Evolutionary conservation across 2,888 invertebrate genomes (phyloP).

Genomic region (Cosmopolites sordidus): DNA sequence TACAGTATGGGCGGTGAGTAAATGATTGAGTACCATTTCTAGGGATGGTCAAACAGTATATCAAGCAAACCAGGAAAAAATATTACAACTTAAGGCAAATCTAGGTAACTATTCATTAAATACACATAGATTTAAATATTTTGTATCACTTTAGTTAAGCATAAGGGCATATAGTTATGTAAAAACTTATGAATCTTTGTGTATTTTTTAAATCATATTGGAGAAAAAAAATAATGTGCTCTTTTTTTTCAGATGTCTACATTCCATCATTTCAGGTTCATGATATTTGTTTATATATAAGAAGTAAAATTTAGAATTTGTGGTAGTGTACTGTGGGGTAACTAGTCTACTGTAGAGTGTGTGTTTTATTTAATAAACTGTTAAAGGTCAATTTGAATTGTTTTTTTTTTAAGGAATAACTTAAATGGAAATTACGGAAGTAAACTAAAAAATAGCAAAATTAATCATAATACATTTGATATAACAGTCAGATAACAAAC

Average conservation of each 20-base stretch:
- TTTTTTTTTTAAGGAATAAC: too few relatives aligned
- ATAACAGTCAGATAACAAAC: too few relatives aligned
- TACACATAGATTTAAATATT: too few relatives aligned
- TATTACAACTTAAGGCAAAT: conserved; percentile 32
- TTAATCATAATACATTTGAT: too few relatives aligned
- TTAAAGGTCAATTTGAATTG: too few relatives aligned
- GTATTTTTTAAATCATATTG: background rate
- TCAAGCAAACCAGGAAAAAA: conserved; percentile 29
- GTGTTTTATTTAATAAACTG: too few relatives aligned
- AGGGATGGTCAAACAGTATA: conserved; percentile 30
- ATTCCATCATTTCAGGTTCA: conserved; percentile 28
- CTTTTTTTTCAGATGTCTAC: conserved; percentile 20
- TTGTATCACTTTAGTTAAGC: too few relatives aligned
- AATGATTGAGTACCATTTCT: conserved; percentile 15
- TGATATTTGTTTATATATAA: conserved; percentile 26
- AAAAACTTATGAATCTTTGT: background rate
- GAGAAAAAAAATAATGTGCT: too few relatives aligned
- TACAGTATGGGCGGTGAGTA: background rate
- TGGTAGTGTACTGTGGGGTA: background rate
- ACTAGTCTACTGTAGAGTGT: too few relatives aligned
- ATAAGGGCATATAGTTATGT: too few relatives aligned
- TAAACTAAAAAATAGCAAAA: too few relatives aligned
- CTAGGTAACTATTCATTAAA: conserved; percentile 35
- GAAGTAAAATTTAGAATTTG: conserved; percentile 19
- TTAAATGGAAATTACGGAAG: too few relatives aligned